These are phyloP conservation scores for Saccostrea glomerata DNA, from an alignment of 1,140 invertebrate genomes.

Conservation along the genomic window DNA sequence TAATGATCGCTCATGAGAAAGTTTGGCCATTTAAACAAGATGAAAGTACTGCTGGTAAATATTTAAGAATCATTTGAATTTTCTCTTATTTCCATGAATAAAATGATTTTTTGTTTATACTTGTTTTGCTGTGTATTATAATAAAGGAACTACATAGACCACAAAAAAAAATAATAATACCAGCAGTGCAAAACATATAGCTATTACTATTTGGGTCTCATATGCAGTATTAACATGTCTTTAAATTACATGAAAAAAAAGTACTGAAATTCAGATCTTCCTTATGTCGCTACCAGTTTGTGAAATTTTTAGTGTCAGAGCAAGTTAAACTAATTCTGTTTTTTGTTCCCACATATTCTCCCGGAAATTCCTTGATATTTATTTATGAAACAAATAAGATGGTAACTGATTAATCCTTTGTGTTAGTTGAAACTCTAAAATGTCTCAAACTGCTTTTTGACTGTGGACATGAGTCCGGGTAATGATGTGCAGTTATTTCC, in stretches of 20 bases:
- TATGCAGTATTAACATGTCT: slow-evolving; percentile 34
- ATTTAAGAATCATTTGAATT: neutral
- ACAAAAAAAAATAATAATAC: neutral
- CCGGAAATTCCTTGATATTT: neutral
- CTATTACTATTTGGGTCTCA: neutral
- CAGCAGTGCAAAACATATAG: slow-evolving; percentile 1
- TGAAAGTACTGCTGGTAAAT: slow-evolving; percentile 10
- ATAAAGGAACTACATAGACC: neutral
- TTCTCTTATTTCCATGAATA: neutral
- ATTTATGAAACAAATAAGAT: neutral
- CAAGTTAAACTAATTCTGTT: neutral
- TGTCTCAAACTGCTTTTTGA: neutral
- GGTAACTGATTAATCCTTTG: slow-evolving; percentile 10
- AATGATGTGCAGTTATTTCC: slow-evolving; percentile 12
- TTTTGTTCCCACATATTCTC: neutral
- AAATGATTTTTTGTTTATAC: neutral
- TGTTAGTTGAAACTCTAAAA: slow-evolving; percentile 10
- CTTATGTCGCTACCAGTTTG: slow-evolving; percentile 15
- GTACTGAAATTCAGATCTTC: neutral
- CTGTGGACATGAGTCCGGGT: neutral
- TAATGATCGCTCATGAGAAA: slow-evolving; percentile 28
- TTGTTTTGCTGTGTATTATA: neutral
- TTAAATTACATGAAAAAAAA: slow-evolving; percentile 2
- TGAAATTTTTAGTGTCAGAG: neutral
- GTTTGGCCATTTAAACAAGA: slow-evolving; percentile 16